Evolutionary conservation across 35 echinoderm and acorn worm species (phyloP).

Genomic region (Nesometra sesokonis): DNA sequence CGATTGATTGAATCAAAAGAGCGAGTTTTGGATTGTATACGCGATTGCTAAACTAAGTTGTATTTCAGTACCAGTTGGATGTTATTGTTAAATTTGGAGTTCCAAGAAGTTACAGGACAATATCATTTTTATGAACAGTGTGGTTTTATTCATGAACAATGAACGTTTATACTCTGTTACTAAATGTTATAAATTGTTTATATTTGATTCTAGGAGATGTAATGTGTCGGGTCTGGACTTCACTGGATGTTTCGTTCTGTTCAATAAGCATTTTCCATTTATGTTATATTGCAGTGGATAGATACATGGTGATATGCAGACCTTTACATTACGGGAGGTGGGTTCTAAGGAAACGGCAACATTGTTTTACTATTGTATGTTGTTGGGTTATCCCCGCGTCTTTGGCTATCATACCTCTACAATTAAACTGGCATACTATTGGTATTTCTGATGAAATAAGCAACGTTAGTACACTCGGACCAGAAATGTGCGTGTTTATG

Average conservation of each 20-base stretch:
- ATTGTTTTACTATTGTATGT: neutral
- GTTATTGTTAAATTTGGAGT: no score
- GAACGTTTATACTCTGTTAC: no score
- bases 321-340: neutral
- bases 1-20: no score
- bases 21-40: no score
- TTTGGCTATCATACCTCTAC: neutral
- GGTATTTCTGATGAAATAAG: neutral
- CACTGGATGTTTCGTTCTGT: neutral
- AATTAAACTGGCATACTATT: neutral
- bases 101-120: no score
- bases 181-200: no score
- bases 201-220: neutral
- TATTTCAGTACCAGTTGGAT: no score
- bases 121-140: no score
- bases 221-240: neutral
- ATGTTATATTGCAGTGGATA: neutral
- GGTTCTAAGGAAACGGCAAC: neutral
- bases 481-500: neutral
- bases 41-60: no score
- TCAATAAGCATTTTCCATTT: neutral
- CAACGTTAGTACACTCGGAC: neutral
- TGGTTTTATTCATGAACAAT: no score
- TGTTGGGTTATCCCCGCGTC: neutral
- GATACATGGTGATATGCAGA: neutral